A percentile compares a stretch with the other conserved stretches of the same genome.
These are phyloP conservation scores for Rhopalosiphum padi DNA, from an alignment of 1,140 invertebrate species.

Conservation along the genomic window DNA sequence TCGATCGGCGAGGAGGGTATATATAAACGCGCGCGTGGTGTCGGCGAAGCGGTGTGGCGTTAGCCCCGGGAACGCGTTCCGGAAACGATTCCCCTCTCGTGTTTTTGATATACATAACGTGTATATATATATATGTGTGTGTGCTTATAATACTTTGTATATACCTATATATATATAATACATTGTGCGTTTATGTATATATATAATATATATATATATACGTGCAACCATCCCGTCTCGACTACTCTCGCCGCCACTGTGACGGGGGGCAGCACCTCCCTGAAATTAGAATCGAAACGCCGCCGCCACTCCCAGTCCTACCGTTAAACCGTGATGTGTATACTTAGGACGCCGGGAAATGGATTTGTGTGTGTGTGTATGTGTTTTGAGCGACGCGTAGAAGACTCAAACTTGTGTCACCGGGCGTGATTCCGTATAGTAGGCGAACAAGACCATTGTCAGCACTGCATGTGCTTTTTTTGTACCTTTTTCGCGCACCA, in stretches of 20 bases:
- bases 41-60: background rate
- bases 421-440: background rate
- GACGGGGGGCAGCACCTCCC: background rate
- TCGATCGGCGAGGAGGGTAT: constrained; percentile 34
- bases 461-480: background rate
- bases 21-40: background rate
- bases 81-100: constrained; percentile 43
- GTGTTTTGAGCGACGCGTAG: background rate
- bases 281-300: constrained; percentile 23
- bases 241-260: background rate
- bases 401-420: background rate
- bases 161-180: background rate
- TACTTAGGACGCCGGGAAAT: background rate
- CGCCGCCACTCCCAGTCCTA: background rate
- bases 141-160: background rate
- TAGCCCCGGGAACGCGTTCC: constrained; percentile 36
- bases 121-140: background rate
- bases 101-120: constrained; percentile 30
- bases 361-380: background rate
- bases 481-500: background rate
- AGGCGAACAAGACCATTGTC: background rate
- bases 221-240: background rate
- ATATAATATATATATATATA: background rate
- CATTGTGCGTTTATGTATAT: background rate
- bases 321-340: background rate